Evolutionary conservation across 2,888 invertebrate genomes (phyloP).

Genomic region (Lasioglossum zephyrum): DNA sequence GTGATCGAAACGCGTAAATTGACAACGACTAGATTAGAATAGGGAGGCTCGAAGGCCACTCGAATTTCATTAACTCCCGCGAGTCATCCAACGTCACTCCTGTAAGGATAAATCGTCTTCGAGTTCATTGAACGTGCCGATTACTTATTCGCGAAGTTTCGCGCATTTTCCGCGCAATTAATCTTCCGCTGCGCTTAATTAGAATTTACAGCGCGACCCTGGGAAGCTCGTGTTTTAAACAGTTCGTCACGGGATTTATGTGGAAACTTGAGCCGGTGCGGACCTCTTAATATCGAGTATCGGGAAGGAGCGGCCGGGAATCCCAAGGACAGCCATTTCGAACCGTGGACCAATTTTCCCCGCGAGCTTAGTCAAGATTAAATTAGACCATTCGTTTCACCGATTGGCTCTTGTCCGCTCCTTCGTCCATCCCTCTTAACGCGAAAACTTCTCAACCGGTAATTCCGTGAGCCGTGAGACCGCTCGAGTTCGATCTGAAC

Average conservation of each 20-base stretch:
- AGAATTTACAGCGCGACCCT: conserved; percentile 6
- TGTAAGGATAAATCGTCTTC: not conserved
- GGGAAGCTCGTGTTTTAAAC: conserved; percentile 24
- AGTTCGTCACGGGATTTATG: conserved; percentile 30
- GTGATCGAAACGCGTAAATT: not conserved
- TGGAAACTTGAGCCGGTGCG: conserved; percentile 21
- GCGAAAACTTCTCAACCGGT: conserved; percentile 36
- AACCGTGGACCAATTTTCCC: conserved; percentile 62
- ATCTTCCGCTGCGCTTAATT: conserved; percentile 21
- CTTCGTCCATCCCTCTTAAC: conserved; percentile 48
- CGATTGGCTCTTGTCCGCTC: conserved; percentile 66
- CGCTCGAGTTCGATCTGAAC: conserved; percentile 52
- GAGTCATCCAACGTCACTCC: conserved; percentile 5
- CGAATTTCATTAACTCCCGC: conserved; percentile 17
- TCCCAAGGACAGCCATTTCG: conserved; percentile 54
- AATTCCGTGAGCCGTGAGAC: conserved; percentile 26
- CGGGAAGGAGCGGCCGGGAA: conserved; percentile 33
- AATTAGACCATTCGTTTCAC: conserved; percentile 67
- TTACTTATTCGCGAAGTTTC: conserved; percentile 22
- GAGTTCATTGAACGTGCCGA: conserved; percentile 6
- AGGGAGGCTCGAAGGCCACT: not conserved
- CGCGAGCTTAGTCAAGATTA: conserved; percentile 68
- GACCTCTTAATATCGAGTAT: conserved; percentile 37
- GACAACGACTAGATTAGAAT: not conserved
- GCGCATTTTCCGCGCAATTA: conserved; percentile 17